Base-by-base conservation (phyloP, 1,140 invertebrate genomes). In the Drosophila truncata region DNA sequence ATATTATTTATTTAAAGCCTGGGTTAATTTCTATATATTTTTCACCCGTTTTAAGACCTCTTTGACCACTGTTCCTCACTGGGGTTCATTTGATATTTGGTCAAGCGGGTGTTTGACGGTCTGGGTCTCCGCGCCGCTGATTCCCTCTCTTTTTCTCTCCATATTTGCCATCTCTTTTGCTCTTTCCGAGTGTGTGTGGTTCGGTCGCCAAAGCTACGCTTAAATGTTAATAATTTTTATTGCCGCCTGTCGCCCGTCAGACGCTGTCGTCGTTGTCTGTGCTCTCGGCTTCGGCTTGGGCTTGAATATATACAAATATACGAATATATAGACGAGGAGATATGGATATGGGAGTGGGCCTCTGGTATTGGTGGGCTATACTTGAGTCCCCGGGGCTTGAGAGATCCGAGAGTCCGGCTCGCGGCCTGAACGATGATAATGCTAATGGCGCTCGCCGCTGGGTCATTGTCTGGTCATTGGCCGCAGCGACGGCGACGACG, bases 381-480 rank as follows among this genome's bases (percentile, higher is more conserved):
- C 58, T 46, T 47, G 54, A 57, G 50, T 70, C 55, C 55, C 55
- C 55, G 49, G 67, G 27, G 69, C 41, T 31, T n/a, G 67, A 50
- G 60, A 64, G 65, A 64, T 33, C 27, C 46, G 39, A 20, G 61
- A 80, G 61, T 47, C 60, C 74, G 82, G 52, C 54, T 59, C 70
- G 27, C 10, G 64, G 60, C 55, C 72, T 37, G 49, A 77, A 46
- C 65, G 66, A 84, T 85, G 85, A 88, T 88, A 88, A 88, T 90
- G 85, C 85, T 88, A 88, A 88, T 88, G 83, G 87, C 71, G 83
- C 83, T 88, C 77, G 80, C 59, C 60, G 78, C 77, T 91, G 88
- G 87, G 87, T 91, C 87, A 91, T 91, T 91, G 87, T 87, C 87
- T 91, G 87, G 87, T 91, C 87, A 91, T 91, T 91, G 87, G 88